Percentiles rank a stretch among this genome's conserved stretches.
These are phyloP conservation scores for Chloroclystis v-ata DNA, from an alignment of 2,888 invertebrate genomes.

Conservation along the genomic window DNA sequence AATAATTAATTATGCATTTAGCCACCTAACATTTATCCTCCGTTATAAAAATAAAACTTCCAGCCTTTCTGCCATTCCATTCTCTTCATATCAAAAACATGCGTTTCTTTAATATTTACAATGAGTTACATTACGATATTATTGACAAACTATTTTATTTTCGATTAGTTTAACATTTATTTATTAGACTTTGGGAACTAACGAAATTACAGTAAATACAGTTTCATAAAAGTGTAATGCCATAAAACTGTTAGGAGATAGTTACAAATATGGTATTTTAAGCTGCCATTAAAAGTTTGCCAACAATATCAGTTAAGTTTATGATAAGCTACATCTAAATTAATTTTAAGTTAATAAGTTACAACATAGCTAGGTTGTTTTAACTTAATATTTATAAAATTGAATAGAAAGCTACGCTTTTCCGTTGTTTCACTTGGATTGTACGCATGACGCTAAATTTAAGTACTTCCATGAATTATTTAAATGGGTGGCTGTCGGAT, in stretches of 20 bases:
- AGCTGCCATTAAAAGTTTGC: slow-evolving; percentile 37
- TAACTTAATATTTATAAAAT: slow-evolving; percentile 47
- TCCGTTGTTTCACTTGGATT: slow-evolving; percentile 30
- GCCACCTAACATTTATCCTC: slow-evolving; percentile 64
- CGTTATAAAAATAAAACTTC: slow-evolving; percentile 65
- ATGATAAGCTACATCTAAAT: slow-evolving; percentile 45
- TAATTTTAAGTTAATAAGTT: slow-evolving; percentile 57
- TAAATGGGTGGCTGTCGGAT: slow-evolving; percentile 16
- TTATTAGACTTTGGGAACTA: too few relatives aligned
- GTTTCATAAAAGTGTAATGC: too few relatives aligned
- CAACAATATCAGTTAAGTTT: slow-evolving; percentile 39
- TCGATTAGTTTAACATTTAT: too few relatives aligned
- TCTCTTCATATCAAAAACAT: slow-evolving; percentile 61
- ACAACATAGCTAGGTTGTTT: slow-evolving; percentile 45
- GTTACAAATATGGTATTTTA: not conserved
- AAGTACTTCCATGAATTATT: slow-evolving; percentile 34
- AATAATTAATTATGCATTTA: slow-evolving; percentile 56
- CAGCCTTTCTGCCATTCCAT: slow-evolving; percentile 43
- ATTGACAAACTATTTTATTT: slow-evolving; percentile 14
- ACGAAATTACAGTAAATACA: too few relatives aligned
- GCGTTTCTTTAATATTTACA: slow-evolving; percentile 31
- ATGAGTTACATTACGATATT: slow-evolving; percentile 20
- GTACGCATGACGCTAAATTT: slow-evolving; percentile 29
- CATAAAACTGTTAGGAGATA: too few relatives aligned
- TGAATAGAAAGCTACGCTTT: slow-evolving; percentile 50